These are phyloP conservation scores for Drosophila phalerata DNA, from an alignment of 2,888 invertebrate species.

Conservation along the genomic window DNA sequence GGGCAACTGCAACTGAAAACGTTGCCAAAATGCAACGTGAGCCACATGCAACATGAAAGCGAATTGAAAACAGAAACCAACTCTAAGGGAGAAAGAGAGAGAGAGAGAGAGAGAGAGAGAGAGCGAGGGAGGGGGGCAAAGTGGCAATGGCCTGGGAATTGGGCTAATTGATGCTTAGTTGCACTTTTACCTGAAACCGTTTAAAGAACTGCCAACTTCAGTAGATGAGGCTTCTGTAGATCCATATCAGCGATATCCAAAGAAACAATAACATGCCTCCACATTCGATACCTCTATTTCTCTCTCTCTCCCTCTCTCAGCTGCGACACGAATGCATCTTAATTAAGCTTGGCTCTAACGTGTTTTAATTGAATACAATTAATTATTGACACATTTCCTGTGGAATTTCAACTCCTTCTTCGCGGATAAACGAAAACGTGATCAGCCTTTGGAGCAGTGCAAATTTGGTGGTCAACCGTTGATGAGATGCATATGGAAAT, in stretches of 20 bases:
- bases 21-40: conserved; percentile 74
- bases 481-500: conserved; percentile 67
- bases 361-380: conserved; percentile 84
- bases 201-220: conserved; percentile 63
- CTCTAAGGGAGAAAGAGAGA: not conserved
- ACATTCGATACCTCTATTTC: conserved; percentile 19
- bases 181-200: conserved; percentile 84
- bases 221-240: conserved; percentile 47
- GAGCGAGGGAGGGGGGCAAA: conserved; percentile 45
- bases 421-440: conserved; percentile 64
- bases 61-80: conserved; percentile 60
- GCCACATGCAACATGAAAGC: conserved; percentile 77
- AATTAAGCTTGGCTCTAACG: conserved; percentile 65
- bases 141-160: conserved; percentile 82
- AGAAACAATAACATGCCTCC: conserved; percentile 43
- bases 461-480: conserved; percentile 31
- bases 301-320: not conserved
- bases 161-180: conserved; percentile 85
- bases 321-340: conserved; percentile 81
- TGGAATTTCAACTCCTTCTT: conserved; percentile 60
- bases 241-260: conserved; percentile 40
- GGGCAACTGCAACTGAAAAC: conserved; percentile 42
- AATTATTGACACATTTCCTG: conserved; percentile 84
- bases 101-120: not conserved
- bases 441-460: conserved; percentile 45